Conservation (phyloP, 2,888 invertebrate genomes). For the Nymphalis c-album region DNA sequence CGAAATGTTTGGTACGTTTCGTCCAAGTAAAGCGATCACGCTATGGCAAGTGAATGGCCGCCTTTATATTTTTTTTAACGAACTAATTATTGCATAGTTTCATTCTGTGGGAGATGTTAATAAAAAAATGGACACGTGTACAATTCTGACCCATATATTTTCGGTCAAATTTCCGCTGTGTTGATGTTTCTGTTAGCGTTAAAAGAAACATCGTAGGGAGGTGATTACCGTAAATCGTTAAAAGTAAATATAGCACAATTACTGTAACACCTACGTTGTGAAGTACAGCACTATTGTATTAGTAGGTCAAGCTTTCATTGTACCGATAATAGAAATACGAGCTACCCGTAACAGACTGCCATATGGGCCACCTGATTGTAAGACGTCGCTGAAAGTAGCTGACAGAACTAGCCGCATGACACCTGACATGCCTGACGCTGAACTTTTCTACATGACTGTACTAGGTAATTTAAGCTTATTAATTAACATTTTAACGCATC, state of each 20-base stretch:
- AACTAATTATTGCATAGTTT: not conserved
- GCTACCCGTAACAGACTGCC: too few relatives aligned
- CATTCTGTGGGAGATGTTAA: not conserved
- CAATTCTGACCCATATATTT: constrained; percentile 29
- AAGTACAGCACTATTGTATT: too few relatives aligned
- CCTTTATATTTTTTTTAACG: not conserved
- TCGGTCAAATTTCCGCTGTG: constrained; percentile 21
- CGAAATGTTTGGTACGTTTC: too few relatives aligned
- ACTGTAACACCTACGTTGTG: not conserved
- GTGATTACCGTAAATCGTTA: constrained; percentile 23
- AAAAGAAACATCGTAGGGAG: constrained; percentile 11
- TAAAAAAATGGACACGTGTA: constrained; percentile 28
- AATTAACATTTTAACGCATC: too few relatives aligned
- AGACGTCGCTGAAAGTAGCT: too few relatives aligned
- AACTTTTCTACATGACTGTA: too few relatives aligned
- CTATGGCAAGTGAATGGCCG: too few relatives aligned
- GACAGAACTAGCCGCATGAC: too few relatives aligned
- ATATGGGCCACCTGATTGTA: too few relatives aligned
- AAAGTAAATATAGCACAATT: constrained; percentile 18
- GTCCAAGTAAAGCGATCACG: too few relatives aligned
- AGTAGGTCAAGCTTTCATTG: not conserved
- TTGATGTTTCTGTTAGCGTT: constrained; percentile 29
- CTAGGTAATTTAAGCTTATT: too few relatives aligned
- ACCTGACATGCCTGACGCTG: too few relatives aligned
- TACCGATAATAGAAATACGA: not conserved